These are phyloP conservation scores for Rhopilema esculentum DNA, from an alignment of 30 jellyfish, hydroid and myxozoan genomes.

Conservation along the genomic window DNA sequence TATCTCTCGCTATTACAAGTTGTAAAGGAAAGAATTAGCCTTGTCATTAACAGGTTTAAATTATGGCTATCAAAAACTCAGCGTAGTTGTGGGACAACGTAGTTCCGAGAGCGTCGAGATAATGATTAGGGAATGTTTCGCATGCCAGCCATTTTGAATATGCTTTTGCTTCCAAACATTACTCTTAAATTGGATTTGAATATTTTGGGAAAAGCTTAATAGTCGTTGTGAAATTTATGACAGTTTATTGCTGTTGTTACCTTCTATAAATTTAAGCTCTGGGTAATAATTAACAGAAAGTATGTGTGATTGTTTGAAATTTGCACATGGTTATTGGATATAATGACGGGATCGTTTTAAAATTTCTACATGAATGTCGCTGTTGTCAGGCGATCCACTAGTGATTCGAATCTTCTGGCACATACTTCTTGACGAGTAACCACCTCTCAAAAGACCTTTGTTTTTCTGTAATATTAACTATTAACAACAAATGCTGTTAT, in stretches of 20 bases:
- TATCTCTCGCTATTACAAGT: neutral
- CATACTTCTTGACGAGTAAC: too few relatives aligned
- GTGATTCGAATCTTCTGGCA: neutral
- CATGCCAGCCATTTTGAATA: neutral
- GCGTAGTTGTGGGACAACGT: neutral
- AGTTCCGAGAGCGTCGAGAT: neutral
- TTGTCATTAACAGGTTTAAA: too few relatives aligned
- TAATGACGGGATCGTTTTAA: neutral
- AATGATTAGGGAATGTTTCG: neutral
- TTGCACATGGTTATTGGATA: neutral
- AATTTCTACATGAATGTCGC: neutral
- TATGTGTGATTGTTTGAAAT: neutral
- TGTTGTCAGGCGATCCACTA: neutral
- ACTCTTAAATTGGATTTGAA: neutral
- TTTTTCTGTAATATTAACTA: neutral
- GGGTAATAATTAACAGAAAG: neutral
- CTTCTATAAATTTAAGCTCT: neutral
- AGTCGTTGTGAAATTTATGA: neutral
- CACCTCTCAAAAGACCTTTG: too few relatives aligned
- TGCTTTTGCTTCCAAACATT: neutral
- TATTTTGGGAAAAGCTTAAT: neutral
- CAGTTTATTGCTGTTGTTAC: neutral
- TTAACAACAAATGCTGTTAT: neutral
- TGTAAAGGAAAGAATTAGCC: too few relatives aligned
- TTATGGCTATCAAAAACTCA: too few relatives aligned